Evolutionary conservation across 2,113 vertebrate genomes (phyloP), one percentile per base, ranked within the genome.

Genomic region (Menidia beryllina): DNA sequence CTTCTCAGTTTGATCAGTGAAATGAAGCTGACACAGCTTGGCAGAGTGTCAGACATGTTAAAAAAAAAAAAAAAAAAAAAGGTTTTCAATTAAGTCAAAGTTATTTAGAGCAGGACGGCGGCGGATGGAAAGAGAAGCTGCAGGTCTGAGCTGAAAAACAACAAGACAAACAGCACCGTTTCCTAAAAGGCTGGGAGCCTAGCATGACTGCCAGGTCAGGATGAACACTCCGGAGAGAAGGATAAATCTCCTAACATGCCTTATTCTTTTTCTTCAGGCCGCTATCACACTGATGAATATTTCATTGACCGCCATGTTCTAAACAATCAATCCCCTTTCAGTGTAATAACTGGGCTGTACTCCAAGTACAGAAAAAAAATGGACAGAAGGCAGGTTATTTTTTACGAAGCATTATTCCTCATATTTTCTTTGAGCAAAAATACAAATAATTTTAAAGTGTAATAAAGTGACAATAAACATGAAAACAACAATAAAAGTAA

Each of bases 251-350:
- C 61, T 47, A 30, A 58, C 65, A 79, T 19, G 34, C 12, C 67
- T 30, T 56, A 48, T 23, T 54, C 53, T 55, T 61, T 69, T 45
- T 50, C 34, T 21, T 59, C 54, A 15, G 21, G 69, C 70, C 45
- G 54, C 41, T 56, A 24, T 61, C 66, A 1, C 6, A 19, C 48
- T 24, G n/a, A 43, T 91, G 38, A 91, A 91, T 93, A 90, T 90
- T 89, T 91, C 64, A 91, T 74, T 58, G 71, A 68, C 21, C 51
- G 51, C 67, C 64, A 36, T 76, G 69, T 82, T 82, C 70, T 41
- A 75, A 85, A 88, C 52, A 68, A 86, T 81, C 68, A 51, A 24
- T 56, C 55, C 69, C 62, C 62, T 81, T 85, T 85, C 43, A 61
- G 49, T 48, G 65, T 65, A 5, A 65, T 27, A 64, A 53, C 53